A percentile compares a stretch with the other conserved stretches of the same genome.
These are phyloP conservation scores for Urosaurus nigricauda DNA, from an alignment of 2,797 vertebrate genomes.

Conservation along the genomic window DNA sequence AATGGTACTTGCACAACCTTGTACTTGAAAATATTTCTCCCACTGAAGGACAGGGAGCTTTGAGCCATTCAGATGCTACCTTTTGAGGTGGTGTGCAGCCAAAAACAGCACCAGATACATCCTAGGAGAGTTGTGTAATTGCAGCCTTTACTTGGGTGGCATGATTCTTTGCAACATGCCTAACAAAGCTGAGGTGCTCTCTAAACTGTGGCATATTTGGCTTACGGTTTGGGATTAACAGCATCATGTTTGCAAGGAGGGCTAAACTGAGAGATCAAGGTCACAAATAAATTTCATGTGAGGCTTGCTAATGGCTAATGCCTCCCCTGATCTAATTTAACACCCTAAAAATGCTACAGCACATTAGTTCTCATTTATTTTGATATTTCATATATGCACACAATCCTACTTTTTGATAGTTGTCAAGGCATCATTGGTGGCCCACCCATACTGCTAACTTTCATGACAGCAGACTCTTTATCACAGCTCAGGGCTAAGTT, in stretches of 20 bases:
- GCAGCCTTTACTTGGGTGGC: too few species aligned
- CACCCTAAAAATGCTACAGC: not conserved
- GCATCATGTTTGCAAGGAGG: too few species aligned
- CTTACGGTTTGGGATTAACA: too few species aligned
- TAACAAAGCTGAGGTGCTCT: too few species aligned
- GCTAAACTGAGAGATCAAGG: too few species aligned
- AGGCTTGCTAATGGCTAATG: too few species aligned
- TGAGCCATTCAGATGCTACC: not conserved
- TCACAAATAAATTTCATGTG: too few species aligned
- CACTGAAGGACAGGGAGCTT: not conserved
- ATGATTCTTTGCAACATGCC: too few species aligned
- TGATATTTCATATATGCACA: not conserved
- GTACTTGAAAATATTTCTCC: too few species aligned
- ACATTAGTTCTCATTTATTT: rapidly evolving
- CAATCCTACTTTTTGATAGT: not conserved
- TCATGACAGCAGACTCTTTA: not conserved
- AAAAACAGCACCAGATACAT: not conserved
- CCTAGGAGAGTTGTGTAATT: not conserved
- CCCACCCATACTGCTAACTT: too few species aligned
- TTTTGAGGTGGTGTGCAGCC: not conserved
- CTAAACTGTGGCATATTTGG: too few species aligned
- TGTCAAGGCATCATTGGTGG: not conserved
- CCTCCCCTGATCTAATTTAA: not conserved
- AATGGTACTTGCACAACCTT: too few species aligned
- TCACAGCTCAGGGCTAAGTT: not conserved